phyloP scores from a whole-genome alignment of 2,888 invertebrate genomes.

The Rhingia campestris region DNA sequence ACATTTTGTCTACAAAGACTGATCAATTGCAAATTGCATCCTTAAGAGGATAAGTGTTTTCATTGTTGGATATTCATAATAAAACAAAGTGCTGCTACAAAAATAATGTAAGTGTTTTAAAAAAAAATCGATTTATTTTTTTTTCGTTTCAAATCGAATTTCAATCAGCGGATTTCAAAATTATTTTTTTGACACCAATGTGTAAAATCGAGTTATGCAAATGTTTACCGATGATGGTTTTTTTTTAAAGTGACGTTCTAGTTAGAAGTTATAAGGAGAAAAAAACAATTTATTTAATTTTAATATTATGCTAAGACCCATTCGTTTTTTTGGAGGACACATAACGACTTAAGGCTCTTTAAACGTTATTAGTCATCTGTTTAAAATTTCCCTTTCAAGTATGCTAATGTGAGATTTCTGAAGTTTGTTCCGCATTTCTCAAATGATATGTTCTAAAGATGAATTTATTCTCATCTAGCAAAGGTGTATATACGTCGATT shows the following conservation, averaged over 20 bases:
- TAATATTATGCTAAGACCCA: not conserved
- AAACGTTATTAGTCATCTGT: not conserved
- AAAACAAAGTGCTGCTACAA: conserved; percentile 16
- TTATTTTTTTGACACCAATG: not conserved
- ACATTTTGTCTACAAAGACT: conserved; percentile 9
- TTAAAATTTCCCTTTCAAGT: not conserved
- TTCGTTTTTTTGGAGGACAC: not conserved
- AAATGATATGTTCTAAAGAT: not conserved
- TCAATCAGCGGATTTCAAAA: not conserved
- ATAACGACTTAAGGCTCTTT: not conserved
- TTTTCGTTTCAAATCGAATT: conserved; percentile 14
- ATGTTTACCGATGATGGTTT: conserved; percentile 26
- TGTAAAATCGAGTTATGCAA: conserved; percentile 53
- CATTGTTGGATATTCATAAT: conserved; percentile 12
- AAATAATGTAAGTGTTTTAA: conserved; percentile 60
- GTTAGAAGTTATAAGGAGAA: not conserved
- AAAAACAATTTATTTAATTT: not conserved
- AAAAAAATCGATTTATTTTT: not conserved
- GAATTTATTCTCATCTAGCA: not conserved
- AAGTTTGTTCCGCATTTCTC: not conserved
- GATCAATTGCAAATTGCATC: conserved; percentile 4
- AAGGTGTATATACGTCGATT: not conserved
- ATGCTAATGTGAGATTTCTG: not conserved
- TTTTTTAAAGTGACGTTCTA: conserved; percentile 29
- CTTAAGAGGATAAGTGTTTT: conserved; percentile 4